Conservation (phyloP, 2,797 vertebrate genomes). For the Onychomys leucogaster region DNA sequence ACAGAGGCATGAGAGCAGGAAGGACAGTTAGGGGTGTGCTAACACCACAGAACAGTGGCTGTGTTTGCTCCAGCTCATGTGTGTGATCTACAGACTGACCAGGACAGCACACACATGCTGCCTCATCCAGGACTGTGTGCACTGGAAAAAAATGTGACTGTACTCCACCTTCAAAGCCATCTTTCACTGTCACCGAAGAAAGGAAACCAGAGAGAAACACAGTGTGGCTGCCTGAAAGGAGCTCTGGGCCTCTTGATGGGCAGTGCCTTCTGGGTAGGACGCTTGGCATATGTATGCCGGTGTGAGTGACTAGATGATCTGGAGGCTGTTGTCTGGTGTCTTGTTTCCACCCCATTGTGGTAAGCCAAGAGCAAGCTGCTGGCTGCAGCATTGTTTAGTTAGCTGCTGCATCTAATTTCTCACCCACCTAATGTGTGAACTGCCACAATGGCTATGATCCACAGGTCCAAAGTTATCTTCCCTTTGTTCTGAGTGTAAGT, state of each 20-base stretch:
- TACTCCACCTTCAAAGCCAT: background rate
- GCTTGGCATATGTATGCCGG: accelerated
- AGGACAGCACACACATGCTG: background rate
- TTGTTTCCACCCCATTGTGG: background rate
- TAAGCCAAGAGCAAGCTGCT: background rate
- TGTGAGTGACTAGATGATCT: background rate
- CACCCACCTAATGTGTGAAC: background rate
- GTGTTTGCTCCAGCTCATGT: background rate
- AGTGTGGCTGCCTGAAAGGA: background rate
- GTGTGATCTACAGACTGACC: background rate
- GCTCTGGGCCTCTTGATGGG: too few relatives aligned
- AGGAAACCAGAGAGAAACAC: background rate
- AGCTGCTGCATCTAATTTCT: background rate
- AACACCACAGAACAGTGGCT: background rate
- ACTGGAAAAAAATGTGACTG: background rate
- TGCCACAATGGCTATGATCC: too few relatives aligned
- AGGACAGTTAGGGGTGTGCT: background rate
- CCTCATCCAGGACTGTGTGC: background rate
- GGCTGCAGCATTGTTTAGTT: background rate
- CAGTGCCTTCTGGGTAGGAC: background rate
- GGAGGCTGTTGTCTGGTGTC: background rate
- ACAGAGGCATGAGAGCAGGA: too few relatives aligned
- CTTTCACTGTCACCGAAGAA: background rate
- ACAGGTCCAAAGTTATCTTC: background rate
- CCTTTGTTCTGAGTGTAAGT: background rate